Base-by-base conservation (phyloP, 2,888 invertebrate species). In the Digitonthophagus gazella region DNA sequence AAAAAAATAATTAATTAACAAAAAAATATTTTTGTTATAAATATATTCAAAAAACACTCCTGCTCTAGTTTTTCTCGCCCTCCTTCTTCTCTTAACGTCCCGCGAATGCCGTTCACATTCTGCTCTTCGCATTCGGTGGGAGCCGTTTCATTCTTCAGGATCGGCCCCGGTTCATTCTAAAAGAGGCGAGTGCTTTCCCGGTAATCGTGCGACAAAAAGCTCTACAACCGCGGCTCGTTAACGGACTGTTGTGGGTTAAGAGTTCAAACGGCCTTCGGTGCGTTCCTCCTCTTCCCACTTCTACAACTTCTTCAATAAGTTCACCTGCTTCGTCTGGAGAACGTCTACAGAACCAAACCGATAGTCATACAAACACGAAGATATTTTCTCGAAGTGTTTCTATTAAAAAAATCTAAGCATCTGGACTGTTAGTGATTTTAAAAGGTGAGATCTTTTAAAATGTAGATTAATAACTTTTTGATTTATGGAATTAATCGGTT, bases 221-320 rank as follows among this genome's bases (percentile, higher is more conserved):
- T 44, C 28, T 44, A 8, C 28, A 11, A 44, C 3, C 11, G 11
- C 8, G 11, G 11, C 8, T 44, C 11, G 28, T 1, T 44, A 44
- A 44, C 28, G 28, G 28, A 44, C 11, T 44, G 28, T 44, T 44
- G 28, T 44, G 28, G 28, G 28, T 44, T 44, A 44, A 44, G 28
- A 44, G 28, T 44, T 44, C 28, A 44, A 44, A 44, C 28, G 28
- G 28, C 28, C 28, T 44, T 3, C 28, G 58, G 4, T 14, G 16
- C 18, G 16, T 58, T 1, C 58, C n/a, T 58, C 58, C 18, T 58
- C 58, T n/a, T 58, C n/a, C 18, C 18, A 58, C 58, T 58, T 18
- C 58, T 58, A n/a, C n/a, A n/a, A n/a, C 58, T 58, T 58, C 58
- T 6, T 58, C n/a, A 8, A 18, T n/a, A 15, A 18, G 18, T 58